Conservation (phyloP, 2,797 vertebrate genomes). For the Sylvia borin region DNA sequence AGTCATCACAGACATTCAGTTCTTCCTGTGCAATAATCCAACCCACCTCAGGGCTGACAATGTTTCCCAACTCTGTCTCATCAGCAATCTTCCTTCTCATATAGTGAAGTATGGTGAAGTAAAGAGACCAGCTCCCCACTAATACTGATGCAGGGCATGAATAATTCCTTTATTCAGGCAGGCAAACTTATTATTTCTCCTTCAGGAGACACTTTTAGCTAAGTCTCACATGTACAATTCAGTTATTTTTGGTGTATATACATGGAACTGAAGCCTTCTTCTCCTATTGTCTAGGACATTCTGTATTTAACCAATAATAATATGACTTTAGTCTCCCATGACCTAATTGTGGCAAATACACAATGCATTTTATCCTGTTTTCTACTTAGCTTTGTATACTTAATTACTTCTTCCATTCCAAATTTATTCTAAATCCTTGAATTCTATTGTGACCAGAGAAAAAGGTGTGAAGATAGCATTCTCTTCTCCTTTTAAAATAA, state of each 20-base stretch:
- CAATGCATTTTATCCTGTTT: constrained; percentile 40
- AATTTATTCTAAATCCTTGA: constrained; percentile 8
- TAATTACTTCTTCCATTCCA: constrained; percentile 11
- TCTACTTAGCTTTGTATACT: constrained; percentile 8
- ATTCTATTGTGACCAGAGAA: background rate
- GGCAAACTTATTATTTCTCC: background rate
- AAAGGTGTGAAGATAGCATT: background rate
- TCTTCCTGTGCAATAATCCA: constrained; percentile 37
- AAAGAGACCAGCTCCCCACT: background rate
- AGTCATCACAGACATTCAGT: constrained; percentile 9
- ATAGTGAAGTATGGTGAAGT: fast-evolving
- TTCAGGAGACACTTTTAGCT: background rate
- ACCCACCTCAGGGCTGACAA: background rate
- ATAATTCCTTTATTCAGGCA: background rate
- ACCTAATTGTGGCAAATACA: constrained; percentile 43
- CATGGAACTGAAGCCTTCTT: background rate
- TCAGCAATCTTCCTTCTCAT: background rate
- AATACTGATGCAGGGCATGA: background rate
- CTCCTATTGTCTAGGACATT: background rate
- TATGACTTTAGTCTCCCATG: background rate
- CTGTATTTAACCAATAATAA: background rate
- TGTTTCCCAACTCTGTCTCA: background rate
- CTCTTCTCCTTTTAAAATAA: background rate
- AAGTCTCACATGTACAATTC: background rate
- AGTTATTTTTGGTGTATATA: background rate